A percentile compares a stretch with the other conserved stretches of the same genome.
Evolutionary conservation across 64 coral and sea anemone genomes (phyloP).

Genomic region (Hydrozoanthus tunicans): DNA sequence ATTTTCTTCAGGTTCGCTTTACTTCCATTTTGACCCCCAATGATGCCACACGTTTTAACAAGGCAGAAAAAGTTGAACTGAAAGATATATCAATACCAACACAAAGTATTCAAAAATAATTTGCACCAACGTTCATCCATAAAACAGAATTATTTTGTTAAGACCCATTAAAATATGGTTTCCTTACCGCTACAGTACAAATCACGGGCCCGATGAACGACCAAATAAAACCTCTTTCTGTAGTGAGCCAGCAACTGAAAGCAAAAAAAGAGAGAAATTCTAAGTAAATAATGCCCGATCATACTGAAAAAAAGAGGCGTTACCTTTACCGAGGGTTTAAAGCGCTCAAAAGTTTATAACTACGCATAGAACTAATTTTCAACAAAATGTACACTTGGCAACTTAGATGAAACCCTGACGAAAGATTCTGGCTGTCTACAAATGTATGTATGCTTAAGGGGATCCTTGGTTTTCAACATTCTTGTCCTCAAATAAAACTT

Average conservation of each 20-base stretch:
- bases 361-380: too few relatives aligned
- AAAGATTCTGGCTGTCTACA: too few relatives aligned
- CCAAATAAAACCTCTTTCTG: slow-evolving; percentile 75
- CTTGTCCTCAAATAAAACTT: too few relatives aligned
- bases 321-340: neutral
- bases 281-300: neutral
- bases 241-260: slow-evolving; percentile 79
- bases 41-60: slow-evolving; percentile 77
- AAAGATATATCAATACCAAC: neutral
- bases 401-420: too few relatives aligned
- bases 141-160: neutral
- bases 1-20: slow-evolving; percentile 40
- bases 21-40: slow-evolving; percentile 64
- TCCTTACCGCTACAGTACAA: slow-evolving; percentile 71
- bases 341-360: too few relatives aligned
- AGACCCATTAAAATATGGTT: neutral
- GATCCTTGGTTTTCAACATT: too few relatives aligned
- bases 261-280: neutral
- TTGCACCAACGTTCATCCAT: too few relatives aligned
- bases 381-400: too few relatives aligned
- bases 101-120: neutral
- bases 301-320: neutral
- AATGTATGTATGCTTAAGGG: too few relatives aligned
- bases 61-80: slow-evolving; percentile 86
- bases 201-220: slow-evolving; percentile 79